Base-by-base conservation (phyloP, 1,140 invertebrate species). In the Homalodisca vitripennis region DNA sequence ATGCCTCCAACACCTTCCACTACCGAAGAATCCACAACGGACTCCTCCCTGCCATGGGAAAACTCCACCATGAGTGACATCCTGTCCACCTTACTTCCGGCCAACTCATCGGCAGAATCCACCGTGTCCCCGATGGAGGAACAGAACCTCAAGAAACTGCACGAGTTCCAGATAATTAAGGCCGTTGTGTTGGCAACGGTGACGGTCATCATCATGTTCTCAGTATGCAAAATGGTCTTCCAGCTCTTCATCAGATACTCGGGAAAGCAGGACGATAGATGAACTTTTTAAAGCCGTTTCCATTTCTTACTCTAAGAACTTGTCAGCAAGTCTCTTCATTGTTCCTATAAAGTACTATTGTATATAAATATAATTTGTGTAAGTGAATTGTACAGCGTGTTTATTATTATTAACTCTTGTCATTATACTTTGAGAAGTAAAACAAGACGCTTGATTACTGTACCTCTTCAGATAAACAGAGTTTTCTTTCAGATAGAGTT, bases 191-290 rank as follows among this genome's bases (percentile, higher is more conserved):
- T 77, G 24, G 75, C 74, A 27, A 57, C 69, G 20, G 76, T 77
- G 24, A 77, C 76, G 3, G 68, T 69, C 34, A 76, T 77, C 47
- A 77, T 77, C 32, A 65, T 77, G 32, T 46, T 77, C 10, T 76
- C 74, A 2, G 74, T 76, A 20, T 77, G 75, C 68, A 74, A 75
- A 26, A 77, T 77, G 76, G 71, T 77, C 26, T 76, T 77, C 63
- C 76, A 77, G 66, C 67, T 77, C 12, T 75, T 76, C 66, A 69
- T 74, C 14, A 3, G 68, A 14, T 70, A 68, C 29, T 46, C 73
- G 26, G 65, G 48, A 64, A 70, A 70, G 47, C 63, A 66, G 26
- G 69, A 70, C 24, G 69, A 70, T 30, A 70, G 65, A 51, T 70
- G 65, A 70, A 41, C n/a, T n/a, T n/a, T n/a, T n/a, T n/a, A n/a